Evolutionary conservation across 2,888 invertebrate species (phyloP).

Genomic region (Mythimna lalbum): DNA sequence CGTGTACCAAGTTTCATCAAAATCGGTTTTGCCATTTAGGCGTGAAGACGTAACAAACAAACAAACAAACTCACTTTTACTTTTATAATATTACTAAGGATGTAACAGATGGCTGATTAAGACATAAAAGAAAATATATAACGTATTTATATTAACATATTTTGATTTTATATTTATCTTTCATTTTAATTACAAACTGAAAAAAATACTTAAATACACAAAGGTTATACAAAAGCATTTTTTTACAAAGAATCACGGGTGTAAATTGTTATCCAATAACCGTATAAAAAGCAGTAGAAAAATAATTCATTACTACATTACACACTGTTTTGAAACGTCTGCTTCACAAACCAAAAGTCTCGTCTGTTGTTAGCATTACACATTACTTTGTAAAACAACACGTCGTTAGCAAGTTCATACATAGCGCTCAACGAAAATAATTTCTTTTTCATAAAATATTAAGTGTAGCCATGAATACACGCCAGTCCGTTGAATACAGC

Average conservation of each 20-base stretch:
- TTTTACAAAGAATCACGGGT: neutral
- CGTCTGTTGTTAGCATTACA: constrained; percentile 16
- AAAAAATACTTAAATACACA: no score
- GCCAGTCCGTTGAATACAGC: constrained; percentile 57
- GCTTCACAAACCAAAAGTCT: neutral
- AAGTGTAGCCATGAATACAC: constrained; percentile 61
- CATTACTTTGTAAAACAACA: constrained; percentile 30
- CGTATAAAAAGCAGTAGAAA: constrained; percentile 1
- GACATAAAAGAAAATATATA: no score
- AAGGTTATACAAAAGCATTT: no score
- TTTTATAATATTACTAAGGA: no score
- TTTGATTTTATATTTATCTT: no score
- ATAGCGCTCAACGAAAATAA: constrained; percentile 42
- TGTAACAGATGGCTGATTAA: no score
- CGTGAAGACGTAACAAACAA: no score
- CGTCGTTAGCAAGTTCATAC: constrained; percentile 37
- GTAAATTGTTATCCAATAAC: neutral
- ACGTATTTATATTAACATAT: neutral
- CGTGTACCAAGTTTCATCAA: no score
- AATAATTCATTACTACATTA: neutral
- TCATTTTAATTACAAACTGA: no score
- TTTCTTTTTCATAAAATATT: constrained; percentile 58
- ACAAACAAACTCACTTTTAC: no score
- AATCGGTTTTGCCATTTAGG: no score
- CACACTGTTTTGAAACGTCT: neutral